phyloP scores from a whole-genome alignment of 2,888 invertebrate genomes.

The Eutolmus rufibarbis region DNA sequence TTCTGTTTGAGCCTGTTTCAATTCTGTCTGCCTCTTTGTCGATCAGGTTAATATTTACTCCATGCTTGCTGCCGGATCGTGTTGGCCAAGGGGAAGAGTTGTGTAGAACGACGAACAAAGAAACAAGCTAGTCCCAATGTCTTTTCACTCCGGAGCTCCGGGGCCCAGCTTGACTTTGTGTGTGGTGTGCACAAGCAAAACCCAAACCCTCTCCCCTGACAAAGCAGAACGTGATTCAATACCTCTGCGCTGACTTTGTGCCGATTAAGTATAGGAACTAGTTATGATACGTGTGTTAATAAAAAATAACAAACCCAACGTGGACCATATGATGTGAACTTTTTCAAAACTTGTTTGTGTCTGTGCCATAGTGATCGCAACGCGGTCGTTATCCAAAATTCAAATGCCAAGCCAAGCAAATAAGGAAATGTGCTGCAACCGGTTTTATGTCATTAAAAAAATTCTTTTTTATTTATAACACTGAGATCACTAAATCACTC shows the following conservation, averaged over 20 bases:
- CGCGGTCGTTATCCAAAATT: slow-evolving; percentile 31
- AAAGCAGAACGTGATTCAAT: not conserved
- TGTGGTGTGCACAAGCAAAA: not conserved
- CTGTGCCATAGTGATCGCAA: slow-evolving; percentile 9
- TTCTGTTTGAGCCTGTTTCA: slow-evolving; percentile 23
- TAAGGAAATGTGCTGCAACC: slow-evolving; percentile 33
- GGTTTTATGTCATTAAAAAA: slow-evolving; percentile 19
- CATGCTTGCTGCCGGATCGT: not conserved
- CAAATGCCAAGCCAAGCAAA: slow-evolving; percentile 38
- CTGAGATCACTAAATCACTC: not conserved
- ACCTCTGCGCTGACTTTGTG: not conserved
- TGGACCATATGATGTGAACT: slow-evolving; percentile 28
- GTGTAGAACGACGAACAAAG: not conserved
- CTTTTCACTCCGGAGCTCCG: not conserved
- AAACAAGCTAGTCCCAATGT: not conserved
- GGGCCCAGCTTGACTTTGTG: not conserved
- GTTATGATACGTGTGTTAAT: slow-evolving; percentile 16
- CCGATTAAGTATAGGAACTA: slow-evolving; percentile 7
- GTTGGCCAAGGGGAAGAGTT: not conserved
- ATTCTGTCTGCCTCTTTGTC: slow-evolving; percentile 11
- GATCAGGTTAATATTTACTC: slow-evolving; percentile 32
- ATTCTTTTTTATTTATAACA: not conserved
- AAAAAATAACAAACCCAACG: slow-evolving; percentile 20
- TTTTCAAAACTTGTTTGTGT: not conserved
- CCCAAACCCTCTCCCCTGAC: not conserved